Conservation (phyloP, 2,113 vertebrate genomes). For the Platysteira castanea region DNA sequence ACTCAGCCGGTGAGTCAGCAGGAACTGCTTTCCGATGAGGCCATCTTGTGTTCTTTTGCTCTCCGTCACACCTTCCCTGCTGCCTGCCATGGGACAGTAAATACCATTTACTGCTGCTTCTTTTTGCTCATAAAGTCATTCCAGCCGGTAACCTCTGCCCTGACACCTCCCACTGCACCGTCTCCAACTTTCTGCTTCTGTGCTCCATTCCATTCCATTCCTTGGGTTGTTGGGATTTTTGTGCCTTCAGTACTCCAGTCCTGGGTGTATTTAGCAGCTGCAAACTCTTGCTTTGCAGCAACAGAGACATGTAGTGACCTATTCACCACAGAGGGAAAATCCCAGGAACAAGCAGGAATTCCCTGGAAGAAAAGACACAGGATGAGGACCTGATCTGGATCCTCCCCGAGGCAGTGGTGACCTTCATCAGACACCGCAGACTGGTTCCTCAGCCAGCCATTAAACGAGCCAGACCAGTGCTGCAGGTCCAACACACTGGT, state of each 20-base stretch:
- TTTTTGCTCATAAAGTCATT: background rate
- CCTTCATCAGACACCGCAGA: background rate
- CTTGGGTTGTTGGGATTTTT: background rate
- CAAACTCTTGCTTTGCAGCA: background rate
- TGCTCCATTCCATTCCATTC: background rate
- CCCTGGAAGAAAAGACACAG: background rate
- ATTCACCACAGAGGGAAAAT: background rate
- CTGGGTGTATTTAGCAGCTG: background rate
- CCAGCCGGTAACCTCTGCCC: background rate
- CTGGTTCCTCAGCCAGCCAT: background rate
- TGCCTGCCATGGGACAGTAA: background rate
- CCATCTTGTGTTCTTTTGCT: background rate
- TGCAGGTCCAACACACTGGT: background rate
- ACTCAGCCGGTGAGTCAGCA: background rate
- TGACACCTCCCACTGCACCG: rapidly evolving
- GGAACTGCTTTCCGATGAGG: background rate
- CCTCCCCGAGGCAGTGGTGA: background rate
- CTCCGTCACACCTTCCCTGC: background rate
- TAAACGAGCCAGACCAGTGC: background rate
- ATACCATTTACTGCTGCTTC: background rate
- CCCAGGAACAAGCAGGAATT: background rate
- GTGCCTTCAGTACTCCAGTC: background rate
- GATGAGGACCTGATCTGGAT: background rate
- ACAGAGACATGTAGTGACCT: background rate
- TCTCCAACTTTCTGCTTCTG: background rate